These are phyloP conservation scores for Drosophila athabasca DNA, from an alignment of 1,140 invertebrate genomes.

Conservation along the genomic window DNA sequence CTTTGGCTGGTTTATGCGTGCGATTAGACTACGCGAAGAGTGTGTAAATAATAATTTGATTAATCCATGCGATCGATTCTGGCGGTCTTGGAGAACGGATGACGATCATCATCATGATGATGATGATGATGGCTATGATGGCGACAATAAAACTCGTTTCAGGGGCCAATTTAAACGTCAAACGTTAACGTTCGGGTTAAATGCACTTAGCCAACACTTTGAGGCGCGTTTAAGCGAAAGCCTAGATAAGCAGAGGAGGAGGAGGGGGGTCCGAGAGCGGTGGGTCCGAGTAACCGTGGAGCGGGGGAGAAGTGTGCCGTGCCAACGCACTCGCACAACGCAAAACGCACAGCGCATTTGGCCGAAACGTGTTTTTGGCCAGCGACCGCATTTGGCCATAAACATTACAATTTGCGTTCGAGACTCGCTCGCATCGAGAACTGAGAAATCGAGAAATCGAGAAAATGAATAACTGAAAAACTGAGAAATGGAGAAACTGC, in stretches of 20 bases:
- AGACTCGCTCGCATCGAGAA: not conserved
- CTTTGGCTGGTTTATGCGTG: constrained; percentile 61
- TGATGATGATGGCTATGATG: constrained; percentile 55
- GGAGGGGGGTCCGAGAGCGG: not conserved
- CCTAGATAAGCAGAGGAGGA: constrained; percentile 57
- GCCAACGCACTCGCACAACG: constrained; percentile 40
- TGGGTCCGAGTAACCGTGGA: not conserved
- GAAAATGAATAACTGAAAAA: constrained; percentile 2
- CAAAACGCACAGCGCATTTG: constrained; percentile 20
- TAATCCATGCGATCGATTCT: constrained; percentile 26
- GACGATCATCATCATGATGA: constrained; percentile 33
- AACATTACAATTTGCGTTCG: constrained; percentile 78
- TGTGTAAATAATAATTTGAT: constrained; percentile 74
- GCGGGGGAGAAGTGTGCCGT: constrained; percentile 51
- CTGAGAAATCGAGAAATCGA: constrained; percentile 1
- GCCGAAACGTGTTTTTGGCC: constrained; percentile 58
- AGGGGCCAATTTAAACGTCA: constrained; percentile 75
- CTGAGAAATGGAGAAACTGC: constrained; percentile 36
- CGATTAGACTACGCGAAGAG: constrained; percentile 51
- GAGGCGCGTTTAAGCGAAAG: constrained; percentile 78
- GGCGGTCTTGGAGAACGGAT: constrained; percentile 14
- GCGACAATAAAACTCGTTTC: constrained; percentile 60
- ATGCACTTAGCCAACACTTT: constrained; percentile 81
- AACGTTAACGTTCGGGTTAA: constrained; percentile 77
- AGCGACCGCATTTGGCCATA: constrained; percentile 71